Evolutionary conservation across 1,140 invertebrate species (phyloP).

Genomic region (Meloidogyne exigua): DNA sequence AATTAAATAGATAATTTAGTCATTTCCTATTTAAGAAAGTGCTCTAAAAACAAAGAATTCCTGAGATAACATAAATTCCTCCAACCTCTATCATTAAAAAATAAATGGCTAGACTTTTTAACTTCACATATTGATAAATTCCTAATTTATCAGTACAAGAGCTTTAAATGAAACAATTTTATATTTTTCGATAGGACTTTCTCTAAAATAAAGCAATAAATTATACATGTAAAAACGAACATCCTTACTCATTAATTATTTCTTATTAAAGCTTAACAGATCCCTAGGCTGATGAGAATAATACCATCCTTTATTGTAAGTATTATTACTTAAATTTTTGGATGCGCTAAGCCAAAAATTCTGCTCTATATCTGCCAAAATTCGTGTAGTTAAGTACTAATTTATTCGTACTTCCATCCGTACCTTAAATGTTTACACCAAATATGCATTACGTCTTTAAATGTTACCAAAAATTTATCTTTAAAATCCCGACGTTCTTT

Average conservation of each 20-base stretch:
- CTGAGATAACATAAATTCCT: background rate
- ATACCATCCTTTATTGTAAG: too few relatives aligned
- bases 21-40: background rate
- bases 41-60: background rate
- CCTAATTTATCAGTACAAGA: background rate
- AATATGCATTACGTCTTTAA: too few relatives aligned
- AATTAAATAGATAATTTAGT: background rate
- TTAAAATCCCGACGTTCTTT: too few relatives aligned
- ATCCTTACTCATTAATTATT: background rate
- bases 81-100: background rate
- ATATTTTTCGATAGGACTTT: background rate
- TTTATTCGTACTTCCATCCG: too few relatives aligned
- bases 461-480: too few relatives aligned
- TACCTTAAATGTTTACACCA: too few relatives aligned
- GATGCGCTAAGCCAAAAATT: too few relatives aligned
- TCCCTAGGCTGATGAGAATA: too few relatives aligned
- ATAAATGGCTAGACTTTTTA: constrained; percentile 5
- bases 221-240: constrained; percentile 1
- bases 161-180: background rate
- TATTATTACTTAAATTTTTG: too few relatives aligned
- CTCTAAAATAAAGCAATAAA: background rate
- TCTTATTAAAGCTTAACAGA: background rate
- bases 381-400: too few relatives aligned
- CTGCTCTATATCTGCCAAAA: too few relatives aligned
- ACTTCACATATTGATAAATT: background rate